Conservation (phyloP, 1,140 invertebrate species). For the Dinothrombium tinctorium region DNA sequence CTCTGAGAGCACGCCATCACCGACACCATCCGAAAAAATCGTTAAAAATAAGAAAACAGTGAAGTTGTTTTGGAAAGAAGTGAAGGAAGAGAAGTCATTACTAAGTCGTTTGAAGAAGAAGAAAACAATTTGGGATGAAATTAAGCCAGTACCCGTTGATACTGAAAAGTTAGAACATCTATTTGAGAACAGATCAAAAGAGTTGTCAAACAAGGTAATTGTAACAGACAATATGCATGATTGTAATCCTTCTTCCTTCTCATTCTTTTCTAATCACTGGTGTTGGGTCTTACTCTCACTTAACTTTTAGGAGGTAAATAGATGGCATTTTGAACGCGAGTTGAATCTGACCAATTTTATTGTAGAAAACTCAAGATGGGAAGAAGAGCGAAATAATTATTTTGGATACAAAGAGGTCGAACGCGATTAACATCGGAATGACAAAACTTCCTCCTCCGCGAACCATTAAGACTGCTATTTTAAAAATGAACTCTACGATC, state of each 20-base stretch:
- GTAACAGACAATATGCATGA: background rate
- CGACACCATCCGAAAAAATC: slow-evolving; percentile 6
- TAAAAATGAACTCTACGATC: slow-evolving; percentile 97
- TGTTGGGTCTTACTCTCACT: background rate
- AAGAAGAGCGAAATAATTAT: slow-evolving; percentile 90
- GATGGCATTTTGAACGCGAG: background rate
- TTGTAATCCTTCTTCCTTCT: background rate
- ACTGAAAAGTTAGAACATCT: slow-evolving; percentile 81
- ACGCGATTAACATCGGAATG: slow-evolving; percentile 99
- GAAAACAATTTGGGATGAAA: slow-evolving; percentile 83
- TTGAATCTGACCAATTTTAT: background rate
- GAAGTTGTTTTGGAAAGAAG: slow-evolving; percentile 95
- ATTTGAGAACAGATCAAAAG: slow-evolving; percentile 88
- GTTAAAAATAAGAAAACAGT: slow-evolving; percentile 94
- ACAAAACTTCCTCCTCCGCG: slow-evolving; percentile 83
- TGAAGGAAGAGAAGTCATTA: slow-evolving; percentile 47
- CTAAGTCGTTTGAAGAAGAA: slow-evolving; percentile 32
- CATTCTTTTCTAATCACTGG: background rate
- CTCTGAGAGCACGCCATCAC: slow-evolving; percentile 7
- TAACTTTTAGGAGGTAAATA: background rate
- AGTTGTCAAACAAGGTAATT: slow-evolving; percentile 23
- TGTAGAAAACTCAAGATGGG: slow-evolving; percentile 40
- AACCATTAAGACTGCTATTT: slow-evolving; percentile 89
- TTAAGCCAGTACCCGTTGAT: slow-evolving; percentile 58
- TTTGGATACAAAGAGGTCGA: slow-evolving; percentile 86